Conservation (phyloP, 2,888 invertebrate genomes). For the Ochropacha duplaris region DNA sequence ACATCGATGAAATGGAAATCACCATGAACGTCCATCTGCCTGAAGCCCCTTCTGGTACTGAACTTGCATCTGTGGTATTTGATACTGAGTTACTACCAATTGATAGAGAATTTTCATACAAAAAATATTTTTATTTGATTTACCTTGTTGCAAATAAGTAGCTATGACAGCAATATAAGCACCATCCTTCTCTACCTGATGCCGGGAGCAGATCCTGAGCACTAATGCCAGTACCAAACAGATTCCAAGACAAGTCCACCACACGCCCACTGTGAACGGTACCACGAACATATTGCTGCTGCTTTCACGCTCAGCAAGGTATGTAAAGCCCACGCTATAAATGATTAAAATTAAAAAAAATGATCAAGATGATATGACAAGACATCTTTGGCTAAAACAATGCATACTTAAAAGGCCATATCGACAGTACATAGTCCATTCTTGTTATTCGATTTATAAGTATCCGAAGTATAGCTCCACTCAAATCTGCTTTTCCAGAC, state of each 20-base stretch:
- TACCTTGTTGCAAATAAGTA: constrained; percentile 70
- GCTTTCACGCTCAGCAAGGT: constrained; percentile 66
- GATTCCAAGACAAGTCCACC: constrained; percentile 54
- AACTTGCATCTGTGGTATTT: constrained; percentile 54
- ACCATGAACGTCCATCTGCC: constrained; percentile 65
- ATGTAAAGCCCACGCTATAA: constrained; percentile 65
- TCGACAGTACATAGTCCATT: constrained; percentile 54
- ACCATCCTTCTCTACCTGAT: constrained; percentile 53
- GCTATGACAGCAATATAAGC: constrained; percentile 61
- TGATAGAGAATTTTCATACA: too few relatives aligned
- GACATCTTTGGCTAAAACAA: not conserved
- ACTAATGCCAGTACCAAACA: constrained; percentile 49
- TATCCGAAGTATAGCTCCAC: constrained; percentile 53
- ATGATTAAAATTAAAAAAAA: not conserved
- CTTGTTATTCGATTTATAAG: constrained; percentile 35
- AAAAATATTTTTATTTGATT: not conserved
- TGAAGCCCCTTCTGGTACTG: constrained; percentile 60
- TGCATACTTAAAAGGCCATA: constrained; percentile 64
- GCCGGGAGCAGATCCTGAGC: constrained; percentile 49
- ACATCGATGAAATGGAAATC: constrained; percentile 63
- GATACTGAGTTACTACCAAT: not conserved
- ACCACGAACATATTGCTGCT: constrained; percentile 69
- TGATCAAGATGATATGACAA: not conserved
- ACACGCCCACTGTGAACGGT: constrained; percentile 60
- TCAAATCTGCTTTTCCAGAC: constrained; percentile 48